Evolutionary conservation across 2,113 vertebrate genomes (phyloP).

Genomic region (Neotoma lepida): DNA sequence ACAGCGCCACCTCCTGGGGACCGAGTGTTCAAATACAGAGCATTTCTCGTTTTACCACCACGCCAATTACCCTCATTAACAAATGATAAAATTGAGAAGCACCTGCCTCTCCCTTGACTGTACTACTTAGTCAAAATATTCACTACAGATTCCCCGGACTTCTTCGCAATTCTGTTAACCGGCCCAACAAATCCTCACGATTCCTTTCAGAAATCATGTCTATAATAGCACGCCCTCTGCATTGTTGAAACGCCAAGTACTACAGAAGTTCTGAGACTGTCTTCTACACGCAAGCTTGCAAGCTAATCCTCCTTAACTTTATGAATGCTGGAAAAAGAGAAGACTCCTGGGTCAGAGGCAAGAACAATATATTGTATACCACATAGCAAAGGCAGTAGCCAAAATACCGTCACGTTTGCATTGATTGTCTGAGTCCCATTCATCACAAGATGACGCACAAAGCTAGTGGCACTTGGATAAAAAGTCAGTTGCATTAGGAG

Average conservation of each 20-base stretch:
- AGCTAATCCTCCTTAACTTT: not conserved
- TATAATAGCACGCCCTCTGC: not conserved
- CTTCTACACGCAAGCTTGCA: not conserved
- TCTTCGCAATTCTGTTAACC: not conserved
- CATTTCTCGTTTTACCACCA: not conserved
- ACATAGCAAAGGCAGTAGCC: not conserved
- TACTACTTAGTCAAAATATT: not conserved
- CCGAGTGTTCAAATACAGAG: not conserved
- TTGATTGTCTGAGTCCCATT: too few species aligned
- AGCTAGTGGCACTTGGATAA: not conserved
- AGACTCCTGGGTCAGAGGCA: not conserved
- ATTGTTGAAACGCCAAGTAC: not conserved
- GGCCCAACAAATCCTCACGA: not conserved
- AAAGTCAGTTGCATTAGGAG: rapidly evolving
- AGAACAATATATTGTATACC: not conserved
- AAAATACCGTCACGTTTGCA: not conserved
- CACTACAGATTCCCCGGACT: not conserved
- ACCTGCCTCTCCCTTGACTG: not conserved
- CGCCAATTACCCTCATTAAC: not conserved
- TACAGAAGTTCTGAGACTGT: not conserved
- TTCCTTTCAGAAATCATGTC: not conserved
- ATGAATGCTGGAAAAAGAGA: not conserved
- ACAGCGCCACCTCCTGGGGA: not conserved
- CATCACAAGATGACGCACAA: not conserved
- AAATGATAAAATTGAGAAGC: not conserved